These are phyloP conservation scores for Megalops cyprinoides DNA, from an alignment of 2,797 vertebrate genomes.

Conservation along the genomic window DNA sequence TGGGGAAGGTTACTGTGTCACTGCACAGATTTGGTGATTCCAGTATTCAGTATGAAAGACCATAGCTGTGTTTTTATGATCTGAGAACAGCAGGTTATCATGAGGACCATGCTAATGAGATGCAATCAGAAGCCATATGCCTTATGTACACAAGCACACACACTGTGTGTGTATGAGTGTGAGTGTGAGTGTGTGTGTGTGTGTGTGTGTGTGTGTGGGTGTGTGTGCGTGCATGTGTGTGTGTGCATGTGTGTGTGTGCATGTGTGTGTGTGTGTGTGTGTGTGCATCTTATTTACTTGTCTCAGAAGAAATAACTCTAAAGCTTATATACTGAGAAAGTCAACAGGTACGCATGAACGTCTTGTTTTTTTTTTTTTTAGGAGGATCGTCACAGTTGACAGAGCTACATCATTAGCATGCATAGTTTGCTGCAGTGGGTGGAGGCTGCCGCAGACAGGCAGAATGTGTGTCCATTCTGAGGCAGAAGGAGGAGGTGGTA, in stretches of 20 bases:
- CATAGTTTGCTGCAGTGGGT: slow-evolving; percentile 40
- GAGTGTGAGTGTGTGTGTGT: too few relatives aligned
- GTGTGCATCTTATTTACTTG: background rate
- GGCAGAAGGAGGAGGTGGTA: background rate
- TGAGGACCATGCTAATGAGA: too few relatives aligned
- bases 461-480: background rate
- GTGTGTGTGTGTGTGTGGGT: slow-evolving; percentile 27
- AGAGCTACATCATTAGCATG: slow-evolving; percentile 50
- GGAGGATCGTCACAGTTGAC: slow-evolving; percentile 37
- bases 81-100: slow-evolving; percentile 24
- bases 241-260: slow-evolving; percentile 12
- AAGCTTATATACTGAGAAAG: slow-evolving; percentile 6
- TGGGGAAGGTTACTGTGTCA: background rate
- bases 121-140: too few relatives aligned
- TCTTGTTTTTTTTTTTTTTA: slow-evolving; percentile 39
- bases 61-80: background rate
- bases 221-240: background rate
- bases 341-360: background rate
- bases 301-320: background rate
- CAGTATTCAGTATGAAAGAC: background rate
- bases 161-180: too few relatives aligned
- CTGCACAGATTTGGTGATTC: too few relatives aligned
- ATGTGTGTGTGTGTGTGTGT: background rate
- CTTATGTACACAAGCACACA: too few relatives aligned
- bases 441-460: slow-evolving; percentile 32